Evolutionary conservation across 2,797 vertebrate genomes (phyloP), one percentile per base, ranked within the genome.

Genomic region (Sebastes aleutianus): DNA sequence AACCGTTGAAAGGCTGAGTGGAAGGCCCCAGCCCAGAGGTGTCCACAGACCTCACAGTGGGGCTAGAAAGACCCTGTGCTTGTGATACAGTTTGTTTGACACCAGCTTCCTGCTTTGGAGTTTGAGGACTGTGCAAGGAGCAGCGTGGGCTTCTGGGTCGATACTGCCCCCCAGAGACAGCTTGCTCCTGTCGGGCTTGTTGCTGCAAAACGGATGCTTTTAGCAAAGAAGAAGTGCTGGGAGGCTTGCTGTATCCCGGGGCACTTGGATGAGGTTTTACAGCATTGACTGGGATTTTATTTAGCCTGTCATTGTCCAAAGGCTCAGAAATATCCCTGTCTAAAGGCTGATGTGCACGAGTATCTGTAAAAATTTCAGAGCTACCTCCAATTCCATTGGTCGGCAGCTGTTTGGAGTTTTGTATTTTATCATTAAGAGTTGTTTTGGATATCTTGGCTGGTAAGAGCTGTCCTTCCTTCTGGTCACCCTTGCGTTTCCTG

Each of bases 231-330:
- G 97, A 97, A 84, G 96, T 94, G 88, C 95, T 95, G 0, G 96
- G 93, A 18, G 96, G 91, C 86, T 96, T 97, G 90, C 91, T 94
- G 58, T 93, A 94, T 86, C 96, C 96, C 2, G 92, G 95, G 80
- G 96, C 96, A 94, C 95, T 96, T 90, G 97, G 95, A 90, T 97
- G 97, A 70, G 96, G 96, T 94, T 96, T 96, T 36, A 97, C 96
- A 16, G 97, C 94, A 0, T 96, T 97, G 67, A 98, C 89, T 2
- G 96, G 97, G 75, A 97, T 97, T 95, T 96, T 97, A 73, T 26
- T 94, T 39, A 92, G 92, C 89, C 95, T 96, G 77, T 97, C 96
- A 0, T 91, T 96, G 84, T 98, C 97, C 5, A 92, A 79, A 67
- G 91, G 87, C 70, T 97, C 96, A 56, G 95, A 86, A 61, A 88